Conservation (phyloP, 2,888 invertebrate species). For the Apodemia mormo region DNA sequence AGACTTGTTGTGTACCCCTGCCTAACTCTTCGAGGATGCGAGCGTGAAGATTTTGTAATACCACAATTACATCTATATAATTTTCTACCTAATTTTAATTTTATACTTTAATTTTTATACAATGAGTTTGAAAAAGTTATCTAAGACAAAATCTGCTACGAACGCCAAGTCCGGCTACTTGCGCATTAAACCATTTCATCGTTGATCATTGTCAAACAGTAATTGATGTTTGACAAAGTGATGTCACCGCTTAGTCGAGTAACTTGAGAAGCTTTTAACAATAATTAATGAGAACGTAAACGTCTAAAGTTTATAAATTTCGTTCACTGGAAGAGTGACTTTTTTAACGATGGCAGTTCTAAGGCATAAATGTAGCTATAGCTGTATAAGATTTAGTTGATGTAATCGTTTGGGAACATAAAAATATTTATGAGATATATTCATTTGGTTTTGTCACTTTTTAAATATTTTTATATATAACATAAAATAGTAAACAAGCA, state of each 20-base stretch:
- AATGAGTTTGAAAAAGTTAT: background rate
- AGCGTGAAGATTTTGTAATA: no score
- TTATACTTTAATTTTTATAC: background rate
- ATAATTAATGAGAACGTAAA: slow-evolving; percentile 58
- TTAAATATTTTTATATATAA: no score
- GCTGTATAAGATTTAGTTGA: background rate
- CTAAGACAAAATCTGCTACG: slow-evolving; percentile 13
- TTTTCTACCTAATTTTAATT: no score
- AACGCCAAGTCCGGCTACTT: slow-evolving; percentile 42
- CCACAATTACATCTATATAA: no score
- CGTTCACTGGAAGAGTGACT: background rate
- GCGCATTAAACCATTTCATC: slow-evolving; percentile 51
- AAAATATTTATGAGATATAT: no score
- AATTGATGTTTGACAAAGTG: slow-evolving; percentile 77
- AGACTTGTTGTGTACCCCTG: no score
- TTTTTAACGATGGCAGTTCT: slow-evolving; percentile 5
- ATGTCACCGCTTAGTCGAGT: slow-evolving; percentile 65
- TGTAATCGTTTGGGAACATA: no score
- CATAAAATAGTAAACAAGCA: no score
- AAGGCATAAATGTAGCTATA: background rate
- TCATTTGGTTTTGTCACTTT: no score
- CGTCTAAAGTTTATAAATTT: slow-evolving; percentile 10
- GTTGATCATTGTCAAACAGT: slow-evolving; percentile 74
- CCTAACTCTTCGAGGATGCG: no score
- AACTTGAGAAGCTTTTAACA: slow-evolving; percentile 69